Conservation (phyloP, 2,888 invertebrate species). For the Thymelicus sylvestris region DNA sequence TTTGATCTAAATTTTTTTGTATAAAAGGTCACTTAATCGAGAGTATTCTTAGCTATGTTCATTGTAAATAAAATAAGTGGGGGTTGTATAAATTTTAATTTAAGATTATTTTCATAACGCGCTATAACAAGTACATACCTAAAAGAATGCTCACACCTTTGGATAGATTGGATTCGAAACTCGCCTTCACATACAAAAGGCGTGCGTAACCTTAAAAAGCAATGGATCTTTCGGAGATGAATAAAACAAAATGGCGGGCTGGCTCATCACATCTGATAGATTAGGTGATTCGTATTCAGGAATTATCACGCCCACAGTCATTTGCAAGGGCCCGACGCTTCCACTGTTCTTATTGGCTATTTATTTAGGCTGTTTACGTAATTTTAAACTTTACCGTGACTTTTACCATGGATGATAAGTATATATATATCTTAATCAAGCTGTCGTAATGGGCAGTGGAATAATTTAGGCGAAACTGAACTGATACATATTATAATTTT, state of each 20-base stretch:
- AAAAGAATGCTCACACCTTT: no score
- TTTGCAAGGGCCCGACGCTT: conserved; percentile 22
- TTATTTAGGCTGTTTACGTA: conserved; percentile 10
- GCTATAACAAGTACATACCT: no score
- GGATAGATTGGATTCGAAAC: no score
- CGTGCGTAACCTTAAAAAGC: conserved; percentile 12
- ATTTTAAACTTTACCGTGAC: background rate
- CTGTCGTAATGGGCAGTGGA: background rate
- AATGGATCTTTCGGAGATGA: conserved; percentile 26
- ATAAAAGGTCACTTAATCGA: no score
- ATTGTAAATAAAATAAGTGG: no score
- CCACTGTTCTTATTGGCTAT: conserved; percentile 26
- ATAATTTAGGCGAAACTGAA: background rate
- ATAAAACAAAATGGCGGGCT: conserved; percentile 34
- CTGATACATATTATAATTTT: no score
- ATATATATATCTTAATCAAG: background rate
- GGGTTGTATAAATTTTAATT: no score
- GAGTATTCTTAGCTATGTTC: no score
- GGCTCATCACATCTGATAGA: conserved; percentile 35
- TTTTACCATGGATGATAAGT: background rate
- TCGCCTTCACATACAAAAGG: no score
- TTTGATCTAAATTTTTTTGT: no score
- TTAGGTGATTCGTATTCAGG: conserved; percentile 43
- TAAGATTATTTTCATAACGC: no score
- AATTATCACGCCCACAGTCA: conserved; percentile 37